Evolutionary conservation across 2,888 invertebrate genomes (phyloP), one percentile per base, ranked within the genome.

Genomic region (Epistrophe eligans): DNA sequence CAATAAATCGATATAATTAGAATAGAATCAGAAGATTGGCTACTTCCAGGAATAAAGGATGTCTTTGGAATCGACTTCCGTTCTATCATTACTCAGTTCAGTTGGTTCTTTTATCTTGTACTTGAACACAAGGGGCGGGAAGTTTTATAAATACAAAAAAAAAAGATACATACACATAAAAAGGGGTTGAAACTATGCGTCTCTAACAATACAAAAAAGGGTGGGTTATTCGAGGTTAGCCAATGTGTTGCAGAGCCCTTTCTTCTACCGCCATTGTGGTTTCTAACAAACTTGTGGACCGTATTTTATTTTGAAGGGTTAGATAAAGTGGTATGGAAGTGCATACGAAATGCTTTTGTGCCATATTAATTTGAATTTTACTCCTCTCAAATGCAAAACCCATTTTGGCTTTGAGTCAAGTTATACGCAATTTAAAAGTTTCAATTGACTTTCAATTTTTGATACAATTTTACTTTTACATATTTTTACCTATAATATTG

Each of bases 131-230:
- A 73, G 60, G 77, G 84, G 80, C 81, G 81, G 81, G 13, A 50
- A 35, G 70, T 62, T 77, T 50, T 74, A 35, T 38, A 58, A 55
- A 58, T 32, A 60, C 40, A 40, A 24, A 64, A 52, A 35, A 43
- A 70, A 58, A 52, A 35, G 15, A 67, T 9, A 38, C 17, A 24
- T 24, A 77, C n/a, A 43, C 7, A 64, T 35, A 66, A 70, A 70
- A 85, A 82, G 77, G 85, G 85, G 85, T 85, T 79, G 85, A 71
- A 85, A 85, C 70, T 64, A 73, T 82, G 55, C 73, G 62, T 70
- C 70, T 58, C 71, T 38, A 48, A 38, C 50, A 50, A 50, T 40
- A 82, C 72, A 13, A 9, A 81, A 2, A 82, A 55, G 85, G 85
- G 85, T 71, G 85, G 77, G 73, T 79, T 73, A 35, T 50, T 52